phyloP scores from a whole-genome alignment of 2,113 vertebrate species.

The Anoplopoma fimbria region DNA sequence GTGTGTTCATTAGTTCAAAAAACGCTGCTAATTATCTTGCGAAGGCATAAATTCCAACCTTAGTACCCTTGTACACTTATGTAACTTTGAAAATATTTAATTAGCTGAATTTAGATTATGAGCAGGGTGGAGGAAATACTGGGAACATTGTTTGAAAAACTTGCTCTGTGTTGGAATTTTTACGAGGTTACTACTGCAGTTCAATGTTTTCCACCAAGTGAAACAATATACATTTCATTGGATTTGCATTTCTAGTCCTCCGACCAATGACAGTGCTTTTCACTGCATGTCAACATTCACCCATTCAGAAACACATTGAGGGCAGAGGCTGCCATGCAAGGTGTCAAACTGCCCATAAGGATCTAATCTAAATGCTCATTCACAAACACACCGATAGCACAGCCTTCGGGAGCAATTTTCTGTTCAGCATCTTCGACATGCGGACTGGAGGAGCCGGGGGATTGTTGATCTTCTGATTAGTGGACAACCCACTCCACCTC shows the following conservation, averaged over 20 bases:
- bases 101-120: constrained; percentile 40
- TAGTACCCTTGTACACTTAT: constrained; percentile 8
- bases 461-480: neutral
- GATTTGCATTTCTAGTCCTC: neutral
- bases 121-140: neutral
- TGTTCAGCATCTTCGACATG: neutral
- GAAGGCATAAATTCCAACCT: constrained; percentile 27
- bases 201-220: neutral
- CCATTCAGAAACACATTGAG: neutral
- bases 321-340: neutral
- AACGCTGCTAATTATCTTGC: constrained; percentile 42
- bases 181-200: neutral
- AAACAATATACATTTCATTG: neutral
- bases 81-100: constrained; percentile 40
- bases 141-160: constrained; percentile 5
- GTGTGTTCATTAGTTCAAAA: constrained; percentile 31
- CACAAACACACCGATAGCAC: neutral
- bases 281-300: neutral
- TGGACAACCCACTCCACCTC: neutral
- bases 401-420: neutral
- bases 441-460: neutral
- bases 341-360: neutral
- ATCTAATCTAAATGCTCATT: neutral
- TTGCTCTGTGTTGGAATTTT: constrained; percentile 14
- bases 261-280: neutral